These are phyloP conservation scores for Rhea pennata DNA, from an alignment of 2,113 vertebrate genomes.

Conservation along the genomic window DNA sequence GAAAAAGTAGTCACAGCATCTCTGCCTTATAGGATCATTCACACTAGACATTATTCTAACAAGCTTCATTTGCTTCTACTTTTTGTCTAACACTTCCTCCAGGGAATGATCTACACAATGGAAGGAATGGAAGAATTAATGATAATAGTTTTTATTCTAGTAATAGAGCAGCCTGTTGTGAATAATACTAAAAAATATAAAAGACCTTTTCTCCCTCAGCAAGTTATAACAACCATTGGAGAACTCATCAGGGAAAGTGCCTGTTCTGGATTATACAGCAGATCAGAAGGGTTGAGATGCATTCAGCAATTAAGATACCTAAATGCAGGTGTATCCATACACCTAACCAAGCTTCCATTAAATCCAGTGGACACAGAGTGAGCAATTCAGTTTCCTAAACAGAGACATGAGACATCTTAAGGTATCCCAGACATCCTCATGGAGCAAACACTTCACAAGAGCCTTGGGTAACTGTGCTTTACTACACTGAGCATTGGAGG, in stretches of 20 bases:
- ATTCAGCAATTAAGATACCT: neutral
- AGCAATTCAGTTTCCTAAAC: neutral
- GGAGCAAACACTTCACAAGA: neutral
- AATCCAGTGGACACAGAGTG: accelerated
- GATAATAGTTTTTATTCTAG: neutral
- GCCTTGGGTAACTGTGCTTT: neutral
- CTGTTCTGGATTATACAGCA: neutral
- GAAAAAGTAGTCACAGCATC: neutral
- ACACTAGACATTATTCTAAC: neutral
- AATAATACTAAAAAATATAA: neutral
- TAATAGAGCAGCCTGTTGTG: neutral
- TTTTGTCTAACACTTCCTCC: neutral
- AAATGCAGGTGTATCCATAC: neutral
- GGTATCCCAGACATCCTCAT: neutral
- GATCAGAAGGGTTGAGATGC: neutral
- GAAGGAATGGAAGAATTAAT: neutral
- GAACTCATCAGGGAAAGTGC: neutral
- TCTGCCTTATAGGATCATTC: neutral
- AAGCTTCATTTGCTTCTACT: neutral
- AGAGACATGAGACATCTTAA: neutral
- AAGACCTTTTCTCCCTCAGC: neutral
- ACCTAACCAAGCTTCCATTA: neutral
- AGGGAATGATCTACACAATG: neutral
- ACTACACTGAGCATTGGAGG: neutral
- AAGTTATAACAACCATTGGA: neutral